phyloP scores from a whole-genome alignment of 2,888 invertebrate genomes.

The Choreutis nemorana region DNA sequence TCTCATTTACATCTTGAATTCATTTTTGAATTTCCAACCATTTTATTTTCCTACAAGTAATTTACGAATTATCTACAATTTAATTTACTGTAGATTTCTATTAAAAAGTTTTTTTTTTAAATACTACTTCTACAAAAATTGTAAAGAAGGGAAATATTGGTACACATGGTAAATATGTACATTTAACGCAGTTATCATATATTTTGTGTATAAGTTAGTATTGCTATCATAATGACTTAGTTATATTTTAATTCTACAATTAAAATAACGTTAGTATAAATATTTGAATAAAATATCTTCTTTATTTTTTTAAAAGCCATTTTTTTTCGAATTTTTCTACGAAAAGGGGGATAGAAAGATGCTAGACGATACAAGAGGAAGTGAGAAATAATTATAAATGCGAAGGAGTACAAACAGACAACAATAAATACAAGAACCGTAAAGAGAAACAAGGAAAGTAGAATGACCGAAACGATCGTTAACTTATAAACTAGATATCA shows the following conservation, averaged over 20 bases:
- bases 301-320: conserved; percentile 39
- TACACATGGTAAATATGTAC: conserved; percentile 60
- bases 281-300: conserved; percentile 60
- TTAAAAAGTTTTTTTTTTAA: conserved; percentile 1
- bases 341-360: conserved; percentile 30
- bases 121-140: conserved; percentile 53
- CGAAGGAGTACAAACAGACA: conserved; percentile 32
- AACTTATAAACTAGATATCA: conserved; percentile 12
- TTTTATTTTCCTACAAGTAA: too few species aligned
- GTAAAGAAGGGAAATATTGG: conserved; percentile 62
- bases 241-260: conserved; percentile 41
- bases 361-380: conserved; percentile 22
- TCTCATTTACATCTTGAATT: too few species aligned
- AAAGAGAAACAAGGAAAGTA: conserved; percentile 14
- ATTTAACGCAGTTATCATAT: conserved; percentile 46
- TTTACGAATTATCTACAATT: too few species aligned
- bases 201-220: conserved; percentile 58
- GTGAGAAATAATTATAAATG: conserved; percentile 31
- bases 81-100: too few species aligned
- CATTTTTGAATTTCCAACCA: too few species aligned
- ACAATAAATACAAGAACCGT: conserved; percentile 19
- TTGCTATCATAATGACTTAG: conserved; percentile 28
- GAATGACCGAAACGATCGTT: conserved; percentile 12
- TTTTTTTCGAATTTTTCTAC: conserved; percentile 32
- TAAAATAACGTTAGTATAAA: conserved; percentile 57